Percentiles rank a stretch among this genome's conserved stretches.
Evolutionary conservation across 2,113 vertebrate genomes (phyloP).

Genomic region (Sinocyclocheilus anshuiensis): DNA sequence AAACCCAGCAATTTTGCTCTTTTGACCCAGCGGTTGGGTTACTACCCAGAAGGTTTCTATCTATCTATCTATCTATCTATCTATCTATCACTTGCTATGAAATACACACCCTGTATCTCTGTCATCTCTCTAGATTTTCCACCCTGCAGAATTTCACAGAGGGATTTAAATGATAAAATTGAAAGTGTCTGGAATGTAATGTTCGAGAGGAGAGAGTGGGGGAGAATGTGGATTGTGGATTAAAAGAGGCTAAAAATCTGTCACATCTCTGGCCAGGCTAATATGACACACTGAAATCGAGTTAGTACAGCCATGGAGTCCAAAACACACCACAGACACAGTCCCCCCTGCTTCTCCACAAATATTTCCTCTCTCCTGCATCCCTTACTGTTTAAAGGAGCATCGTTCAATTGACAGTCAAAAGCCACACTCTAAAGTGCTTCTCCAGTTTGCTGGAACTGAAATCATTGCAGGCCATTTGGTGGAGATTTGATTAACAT

Average conservation of each 20-base stretch:
- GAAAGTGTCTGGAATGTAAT: conserved; percentile 68
- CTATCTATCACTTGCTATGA: conserved; percentile 1
- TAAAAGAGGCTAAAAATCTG: conserved; percentile 15
- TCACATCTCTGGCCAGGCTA: conserved; percentile 51
- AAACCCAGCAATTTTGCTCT: too few relatives aligned
- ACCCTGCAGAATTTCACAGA: conserved; percentile 65
- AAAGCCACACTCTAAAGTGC: neutral
- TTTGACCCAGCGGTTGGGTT: too few relatives aligned
- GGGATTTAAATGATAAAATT: conserved; percentile 73
- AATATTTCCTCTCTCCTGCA: conserved; percentile 2
- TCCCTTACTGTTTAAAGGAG: conserved; percentile 14
- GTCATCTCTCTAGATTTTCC: conserved; percentile 12
- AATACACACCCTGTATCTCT: neutral
- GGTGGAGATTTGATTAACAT: too few relatives aligned
- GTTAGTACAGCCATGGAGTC: conserved; percentile 61
- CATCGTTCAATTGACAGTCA: neutral
- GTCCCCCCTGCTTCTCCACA: neutral
- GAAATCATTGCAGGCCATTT: conserved; percentile 8
- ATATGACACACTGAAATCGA: conserved; percentile 59
- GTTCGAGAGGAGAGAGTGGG: conserved; percentile 57
- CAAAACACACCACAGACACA: neutral
- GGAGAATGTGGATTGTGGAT: conserved; percentile 41
- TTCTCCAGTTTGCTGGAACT: neutral
- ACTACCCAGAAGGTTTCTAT: too few relatives aligned
- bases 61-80: too few relatives aligned